phyloP scores from a whole-genome alignment of 1,140 invertebrate species.

The Lepidurus arcticus region DNA sequence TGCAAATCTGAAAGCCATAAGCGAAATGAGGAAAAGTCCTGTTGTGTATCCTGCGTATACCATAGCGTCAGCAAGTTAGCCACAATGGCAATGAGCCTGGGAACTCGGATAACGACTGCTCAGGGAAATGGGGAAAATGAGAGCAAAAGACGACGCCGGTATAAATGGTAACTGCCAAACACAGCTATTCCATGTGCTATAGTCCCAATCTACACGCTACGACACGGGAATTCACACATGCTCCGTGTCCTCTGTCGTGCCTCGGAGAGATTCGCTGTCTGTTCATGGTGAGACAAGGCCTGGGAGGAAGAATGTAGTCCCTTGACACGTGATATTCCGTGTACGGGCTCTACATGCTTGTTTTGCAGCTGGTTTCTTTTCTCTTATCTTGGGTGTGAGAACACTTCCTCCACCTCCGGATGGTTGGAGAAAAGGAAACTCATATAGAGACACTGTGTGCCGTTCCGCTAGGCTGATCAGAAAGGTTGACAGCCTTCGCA shows the following conservation, averaged over 20 bases:
- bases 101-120: neutral
- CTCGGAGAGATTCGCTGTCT: neutral
- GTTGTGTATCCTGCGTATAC: neutral
- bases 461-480: neutral
- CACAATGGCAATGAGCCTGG: neutral
- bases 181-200: neutral
- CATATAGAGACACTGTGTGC: neutral
- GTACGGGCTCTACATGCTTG: neutral
- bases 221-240: neutral
- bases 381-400: slow-evolving; percentile 7
- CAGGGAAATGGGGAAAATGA: neutral
- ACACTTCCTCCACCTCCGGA: neutral
- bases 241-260: neutral
- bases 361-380: neutral
- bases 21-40: neutral
- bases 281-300: neutral
- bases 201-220: neutral
- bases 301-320: neutral
- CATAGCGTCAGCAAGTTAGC: no score
- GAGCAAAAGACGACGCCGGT: neutral
- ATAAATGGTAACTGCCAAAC: neutral
- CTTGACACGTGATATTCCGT: slow-evolving; percentile 13
- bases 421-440: slow-evolving; percentile 1
- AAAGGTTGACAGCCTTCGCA: slow-evolving; percentile 14
- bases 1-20: slow-evolving; percentile 10